These are phyloP conservation scores for Sesia bembeciformis DNA, from an alignment of 2,888 invertebrate species.

Conservation along the genomic window DNA sequence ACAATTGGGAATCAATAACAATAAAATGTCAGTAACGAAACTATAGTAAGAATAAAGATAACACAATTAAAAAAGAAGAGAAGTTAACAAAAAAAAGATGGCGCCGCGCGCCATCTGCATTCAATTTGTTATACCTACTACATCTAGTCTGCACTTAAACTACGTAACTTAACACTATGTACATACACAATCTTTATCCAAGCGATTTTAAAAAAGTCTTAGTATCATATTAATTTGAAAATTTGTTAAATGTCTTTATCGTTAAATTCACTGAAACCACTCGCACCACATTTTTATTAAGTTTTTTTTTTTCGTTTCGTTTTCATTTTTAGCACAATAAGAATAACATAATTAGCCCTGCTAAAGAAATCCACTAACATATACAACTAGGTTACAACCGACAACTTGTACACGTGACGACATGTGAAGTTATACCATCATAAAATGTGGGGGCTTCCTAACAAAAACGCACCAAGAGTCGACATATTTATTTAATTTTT, in stretches of 20 bases:
- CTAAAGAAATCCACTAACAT: conserved; percentile 51
- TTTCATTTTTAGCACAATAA: conserved; percentile 51
- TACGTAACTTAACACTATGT: conserved; percentile 65
- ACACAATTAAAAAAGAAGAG: conserved; percentile 7
- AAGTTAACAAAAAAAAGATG: conserved; percentile 10
- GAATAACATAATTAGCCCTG: conserved; percentile 56
- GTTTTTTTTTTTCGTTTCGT: conserved; percentile 26
- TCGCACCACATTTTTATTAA: conserved; percentile 55
- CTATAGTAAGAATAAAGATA: conserved; percentile 25
- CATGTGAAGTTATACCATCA: not conserved
- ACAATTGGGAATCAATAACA: not conserved
- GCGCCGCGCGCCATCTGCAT: conserved; percentile 20
- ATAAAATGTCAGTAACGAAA: conserved; percentile 25
- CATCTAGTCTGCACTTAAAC: conserved; percentile 65
- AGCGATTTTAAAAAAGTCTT: conserved; percentile 70
- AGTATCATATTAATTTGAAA: conserved; percentile 71
- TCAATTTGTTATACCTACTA: conserved; percentile 74
- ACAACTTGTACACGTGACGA: conserved; percentile 34
- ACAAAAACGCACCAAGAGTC: too few relatives aligned
- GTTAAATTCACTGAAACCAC: conserved; percentile 63
- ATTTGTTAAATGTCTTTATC: conserved; percentile 73
- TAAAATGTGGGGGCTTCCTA: too few relatives aligned
- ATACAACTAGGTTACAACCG: conserved; percentile 60
- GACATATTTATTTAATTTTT: too few relatives aligned
- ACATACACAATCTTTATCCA: conserved; percentile 68